Evolutionary conservation across 2,888 invertebrate species (phyloP), one percentile per base, ranked within the genome.

Genomic region (Tenthredo distinguenda): DNA sequence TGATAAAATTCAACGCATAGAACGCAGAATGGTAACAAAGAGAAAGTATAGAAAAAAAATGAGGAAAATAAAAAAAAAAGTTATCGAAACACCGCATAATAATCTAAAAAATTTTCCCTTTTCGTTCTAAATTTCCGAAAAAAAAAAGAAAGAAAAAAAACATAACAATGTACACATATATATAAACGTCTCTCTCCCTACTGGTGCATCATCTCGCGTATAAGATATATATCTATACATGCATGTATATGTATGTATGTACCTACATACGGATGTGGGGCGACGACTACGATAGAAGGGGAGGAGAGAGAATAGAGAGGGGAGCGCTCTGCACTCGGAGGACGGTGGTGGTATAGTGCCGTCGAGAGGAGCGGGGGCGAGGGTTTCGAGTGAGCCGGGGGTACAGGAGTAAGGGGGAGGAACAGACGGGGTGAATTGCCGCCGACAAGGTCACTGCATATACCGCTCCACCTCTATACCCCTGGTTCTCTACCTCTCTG

Each of bases 401-500:
- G 72, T 77, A 68, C 68, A 68, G 50, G 40, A 85, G 86, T 47
- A 79, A 77, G 85, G 84, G 85, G 88, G 87, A 77, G 87, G 90
- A 90, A 90, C 91, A 91, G 91, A 92, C 92, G 92, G 93, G 92
- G 92, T 92, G 93, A 92, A 93, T 92, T 91, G 91, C 92, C 92
- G 92, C 89, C 92, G 92, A 92, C 92, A 92, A 92, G 92, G 92
- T 92, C 92, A 92, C 91, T 91, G 91, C 92, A 91, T 92, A 91
- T 91, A 91, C 91, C 89, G 89, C 31, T 62, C 90, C 91, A 90
- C 90, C 88, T 84, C 84, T 82, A 84, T 85, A 72, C 62, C 43
- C 50, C 81, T 62, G 21, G 21, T 50, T 77, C 81, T 85, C 83
- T 65, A 40, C 40, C 18, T 21, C 72, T 40, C 40, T n/a, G 40